These are phyloP conservation scores for Triplophysa siluroides DNA, from an alignment of 2,113 vertebrate genomes.

Conservation along the genomic window DNA sequence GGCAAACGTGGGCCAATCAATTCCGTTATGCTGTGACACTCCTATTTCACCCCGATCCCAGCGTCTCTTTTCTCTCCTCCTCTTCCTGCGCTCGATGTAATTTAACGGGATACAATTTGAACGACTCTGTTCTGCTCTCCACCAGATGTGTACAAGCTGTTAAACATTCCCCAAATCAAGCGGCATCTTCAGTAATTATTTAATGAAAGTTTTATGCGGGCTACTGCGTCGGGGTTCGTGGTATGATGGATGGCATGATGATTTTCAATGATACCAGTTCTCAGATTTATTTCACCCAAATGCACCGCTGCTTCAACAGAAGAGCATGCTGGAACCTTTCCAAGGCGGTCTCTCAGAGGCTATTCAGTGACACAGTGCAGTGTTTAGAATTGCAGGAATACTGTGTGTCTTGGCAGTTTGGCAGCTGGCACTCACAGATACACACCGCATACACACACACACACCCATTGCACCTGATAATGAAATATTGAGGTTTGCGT, in stretches of 20 bases:
- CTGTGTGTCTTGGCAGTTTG: constrained; percentile 56
- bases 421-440: neutral
- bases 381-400: constrained; percentile 3
- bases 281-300: constrained; percentile 61
- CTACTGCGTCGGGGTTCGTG: constrained; percentile 87
- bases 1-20: constrained; percentile 84
- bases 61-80: constrained; percentile 16
- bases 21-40: constrained; percentile 90
- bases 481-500: neutral
- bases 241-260: constrained; percentile 83
- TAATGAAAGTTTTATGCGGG: constrained; percentile 93
- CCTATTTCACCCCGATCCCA: constrained; percentile 15
- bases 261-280: constrained; percentile 64
- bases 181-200: constrained; percentile 97
- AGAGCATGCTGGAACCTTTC: constrained; percentile 60
- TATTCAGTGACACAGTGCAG: constrained; percentile 13
- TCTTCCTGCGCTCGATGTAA: constrained; percentile 70
- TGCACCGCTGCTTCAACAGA: constrained; percentile 46
- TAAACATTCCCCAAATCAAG: constrained; percentile 98
- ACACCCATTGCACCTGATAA: neutral
- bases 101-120: constrained; percentile 98
- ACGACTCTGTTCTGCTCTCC: constrained; percentile 95
- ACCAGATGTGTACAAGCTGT: constrained; percentile 99
- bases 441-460: constrained; percentile 57
- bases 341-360: constrained; percentile 29